Base-by-base conservation (phyloP, 2,888 invertebrate species). In the Andrena marginata region DNA sequence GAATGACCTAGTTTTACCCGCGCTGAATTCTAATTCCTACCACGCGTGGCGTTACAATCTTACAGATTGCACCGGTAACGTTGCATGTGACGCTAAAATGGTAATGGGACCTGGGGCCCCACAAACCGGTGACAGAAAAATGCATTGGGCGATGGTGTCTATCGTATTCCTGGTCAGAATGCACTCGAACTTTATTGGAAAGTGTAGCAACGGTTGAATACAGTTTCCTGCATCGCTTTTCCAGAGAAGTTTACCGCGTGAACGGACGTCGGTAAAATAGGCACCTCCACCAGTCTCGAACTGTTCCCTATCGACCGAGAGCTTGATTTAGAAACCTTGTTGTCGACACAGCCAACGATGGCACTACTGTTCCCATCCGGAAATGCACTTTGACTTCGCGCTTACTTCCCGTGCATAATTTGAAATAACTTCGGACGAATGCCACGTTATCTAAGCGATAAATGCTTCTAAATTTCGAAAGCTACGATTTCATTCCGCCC, bases 201-300 rank as follows among this genome's bases (percentile, higher is more conserved):
- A 42, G 42, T 42, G 42, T 16, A 42, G 16, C 16, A 42, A 16
- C 16, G 5, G 4, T 16, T 16, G 1, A 42, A 42, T 42, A 42
- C 42, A 42, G 4, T 1, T 16, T 16, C 5, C 42, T 42, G 4
- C 42, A 42, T 42, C 42, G 16, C 16, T 42, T 4, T 42, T 42
- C 16, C 16, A 13, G 42, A 1, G 3, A 56, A 26, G 23, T 56
- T 23, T 26, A n/a, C 62, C 62, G 8, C 10, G 1, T 35, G 10
- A 20, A 2, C 54, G n/a, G 8, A 1, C 16, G 54, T 64, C 48
- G 76, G 20, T 77, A 56, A 0, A 31, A n/a, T 2, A 77, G 63
- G 4, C 2, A 1, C 3, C 7, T 56, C 23, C 4, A 1, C 8
- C n/a, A 20, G 3, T 0, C 20, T 10, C 1, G 0, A n/a, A 23